Conservation (phyloP, 30 jellyfish, hydroid and myxozoan genomes). For the Catostylus mosaicus region DNA sequence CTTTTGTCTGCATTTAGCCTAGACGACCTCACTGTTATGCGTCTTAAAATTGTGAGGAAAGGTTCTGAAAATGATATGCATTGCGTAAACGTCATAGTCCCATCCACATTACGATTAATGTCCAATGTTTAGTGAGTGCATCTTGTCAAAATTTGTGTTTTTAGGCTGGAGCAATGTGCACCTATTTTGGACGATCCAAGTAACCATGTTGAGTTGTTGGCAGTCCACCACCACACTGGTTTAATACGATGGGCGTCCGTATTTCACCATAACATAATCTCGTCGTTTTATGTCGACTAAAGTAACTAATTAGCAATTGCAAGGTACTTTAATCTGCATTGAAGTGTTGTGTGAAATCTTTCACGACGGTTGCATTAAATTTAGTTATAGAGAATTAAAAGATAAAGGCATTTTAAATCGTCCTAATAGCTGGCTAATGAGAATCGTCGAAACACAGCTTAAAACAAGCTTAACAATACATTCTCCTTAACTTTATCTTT, state of each 20-base stretch:
- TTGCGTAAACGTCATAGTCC: too few relatives aligned
- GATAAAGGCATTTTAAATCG: neutral
- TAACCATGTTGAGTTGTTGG: too few relatives aligned
- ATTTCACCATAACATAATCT: too few relatives aligned
- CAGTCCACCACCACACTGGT: too few relatives aligned
- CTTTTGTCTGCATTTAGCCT: too few relatives aligned
- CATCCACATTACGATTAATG: too few relatives aligned
- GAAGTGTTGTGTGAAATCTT: neutral
- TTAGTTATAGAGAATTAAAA: neutral
- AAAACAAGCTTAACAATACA: neutral
- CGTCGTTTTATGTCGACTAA: neutral
- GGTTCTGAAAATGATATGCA: too few relatives aligned
- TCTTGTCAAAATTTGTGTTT: neutral
- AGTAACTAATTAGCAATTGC: neutral
- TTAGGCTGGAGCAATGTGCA: neutral
- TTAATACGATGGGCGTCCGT: too few relatives aligned
- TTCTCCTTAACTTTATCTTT: neutral
- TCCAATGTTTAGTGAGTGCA: neutral
- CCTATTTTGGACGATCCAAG: too few relatives aligned
- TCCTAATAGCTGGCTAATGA: neutral
- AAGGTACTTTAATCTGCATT: neutral
- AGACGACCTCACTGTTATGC: too few relatives aligned
- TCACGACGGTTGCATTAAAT: neutral
- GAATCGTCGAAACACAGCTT: conserved; percentile 16
- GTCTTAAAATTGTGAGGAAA: too few relatives aligned